A percentile compares a stretch with the other conserved stretches of the same genome.
Evolutionary conservation across 1,140 invertebrate species (phyloP).

Genomic region (Dinoponera quadriceps): DNA sequence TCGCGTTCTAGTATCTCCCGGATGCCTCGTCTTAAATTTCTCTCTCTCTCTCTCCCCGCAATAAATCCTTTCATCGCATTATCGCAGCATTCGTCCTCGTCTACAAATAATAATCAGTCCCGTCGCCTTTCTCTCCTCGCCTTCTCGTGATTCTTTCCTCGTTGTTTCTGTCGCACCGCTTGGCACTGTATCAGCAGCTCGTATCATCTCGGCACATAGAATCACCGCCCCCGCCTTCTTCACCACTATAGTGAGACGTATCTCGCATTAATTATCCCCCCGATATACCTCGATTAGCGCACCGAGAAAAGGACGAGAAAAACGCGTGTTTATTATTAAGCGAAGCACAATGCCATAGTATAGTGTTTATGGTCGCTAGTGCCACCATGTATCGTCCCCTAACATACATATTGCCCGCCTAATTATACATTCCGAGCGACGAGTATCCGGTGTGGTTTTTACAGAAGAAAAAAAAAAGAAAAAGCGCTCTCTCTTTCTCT

Average conservation of each 20-base stretch:
- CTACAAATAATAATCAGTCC: background rate
- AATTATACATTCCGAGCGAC: conserved; percentile 60
- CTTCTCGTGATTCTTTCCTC: background rate
- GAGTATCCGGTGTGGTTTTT: conserved; percentile 30
- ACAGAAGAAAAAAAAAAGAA: conserved; percentile 13
- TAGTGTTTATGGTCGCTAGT: conserved; percentile 73
- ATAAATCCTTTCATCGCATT: background rate
- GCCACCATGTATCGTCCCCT: conserved; percentile 74
- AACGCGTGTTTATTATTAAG: conserved; percentile 63
- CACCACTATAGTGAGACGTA: conserved; percentile 51
- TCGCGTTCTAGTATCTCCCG: too few species aligned
- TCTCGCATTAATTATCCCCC: conserved; percentile 52
- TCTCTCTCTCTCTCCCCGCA: background rate
- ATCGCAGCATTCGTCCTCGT: background rate
- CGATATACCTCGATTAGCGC: conserved; percentile 66
- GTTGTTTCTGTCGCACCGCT: background rate
- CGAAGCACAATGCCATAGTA: conserved; percentile 72
- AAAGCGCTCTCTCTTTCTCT: too few species aligned
- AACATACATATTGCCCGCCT: conserved; percentile 78
- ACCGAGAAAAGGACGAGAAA: conserved; percentile 28
- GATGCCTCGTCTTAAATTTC: conserved; percentile 21
- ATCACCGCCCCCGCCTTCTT: conserved; percentile 2
- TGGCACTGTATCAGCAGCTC: background rate
- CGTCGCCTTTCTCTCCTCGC: background rate
- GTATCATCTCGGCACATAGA: too few species aligned